Base-by-base conservation (phyloP, 2,888 invertebrate genomes). In the Dermolepida albohirtum region DNA sequence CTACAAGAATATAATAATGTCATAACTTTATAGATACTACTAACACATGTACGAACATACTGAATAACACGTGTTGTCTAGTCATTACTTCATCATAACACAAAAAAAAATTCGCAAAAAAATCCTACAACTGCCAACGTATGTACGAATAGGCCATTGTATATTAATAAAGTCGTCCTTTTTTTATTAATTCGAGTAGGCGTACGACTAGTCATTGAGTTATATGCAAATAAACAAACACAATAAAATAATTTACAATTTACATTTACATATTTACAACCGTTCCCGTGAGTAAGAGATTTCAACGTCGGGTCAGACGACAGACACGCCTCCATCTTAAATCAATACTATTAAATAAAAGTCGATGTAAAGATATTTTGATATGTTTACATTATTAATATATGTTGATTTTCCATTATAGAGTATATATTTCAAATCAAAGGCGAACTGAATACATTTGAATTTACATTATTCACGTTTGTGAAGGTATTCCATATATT, bases 151-250 rank as follows among this genome's bases (percentile, higher is more conserved):
- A 14, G 41, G 43, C 66, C 57, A 62, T 67, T 49, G 64, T 68
- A 68, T 68, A 68, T 68, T 68, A 68, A 68, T 68, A 68, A 68
- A 68, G 68, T 68, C 64, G 57, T 68, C 55, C 64, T 55, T 68
- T 51, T 64, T 47, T 55, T 64, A 64, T 64, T 64, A 55, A 68
- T 64, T 57, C 29, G 50, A 43, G 68, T 68, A 64, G 68, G 68
- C 52, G 68, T 57, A 14, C 68, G 64, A 40, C 41, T 40, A 49
- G 55, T 49, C 64, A 51, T 57, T 51, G 55, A 64, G 49, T 49
- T 64, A 54, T 68, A 68, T 64, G 68, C 64, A 64, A 68, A 68
- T 68, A 68, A 62, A 64, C 64, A 57, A 68, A 59, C 66, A 66
- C 66, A 66, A 66, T 66, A 66, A 66, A 66, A 66, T 66, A 66